phyloP scores from a whole-genome alignment of 2,888 invertebrate species.

The Aspidiotus destructor region DNA sequence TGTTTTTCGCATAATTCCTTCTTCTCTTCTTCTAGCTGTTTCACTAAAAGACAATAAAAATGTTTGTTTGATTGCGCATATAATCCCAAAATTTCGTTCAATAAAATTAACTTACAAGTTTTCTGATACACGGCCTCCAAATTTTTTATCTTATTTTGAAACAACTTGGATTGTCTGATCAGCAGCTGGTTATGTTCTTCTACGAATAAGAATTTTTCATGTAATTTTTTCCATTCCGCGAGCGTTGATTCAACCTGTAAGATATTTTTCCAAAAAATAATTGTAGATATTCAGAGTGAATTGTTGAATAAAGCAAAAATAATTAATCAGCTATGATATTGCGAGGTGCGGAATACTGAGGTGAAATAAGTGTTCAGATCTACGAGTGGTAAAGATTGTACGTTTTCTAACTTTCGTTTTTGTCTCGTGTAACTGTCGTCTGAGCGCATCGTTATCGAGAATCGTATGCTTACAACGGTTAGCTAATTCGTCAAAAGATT shows the following conservation, averaged over 20 bases:
- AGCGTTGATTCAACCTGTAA: slow-evolving; percentile 41
- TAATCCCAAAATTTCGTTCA: too few species aligned
- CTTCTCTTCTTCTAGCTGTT: slow-evolving; percentile 16
- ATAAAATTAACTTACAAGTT: background rate
- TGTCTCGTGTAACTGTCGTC: slow-evolving; percentile 47
- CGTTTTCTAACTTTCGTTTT: slow-evolving; percentile 40
- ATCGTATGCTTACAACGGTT: slow-evolving; percentile 61
- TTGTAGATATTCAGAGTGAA: background rate
- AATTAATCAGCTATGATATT: background rate
- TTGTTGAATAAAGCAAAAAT: background rate
- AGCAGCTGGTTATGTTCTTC: slow-evolving; percentile 46
- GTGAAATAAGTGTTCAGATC: background rate
- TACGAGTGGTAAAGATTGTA: too few species aligned
- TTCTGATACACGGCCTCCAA: slow-evolving; percentile 13
- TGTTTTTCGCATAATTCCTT: slow-evolving; percentile 19
- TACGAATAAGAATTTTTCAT: slow-evolving; percentile 36
- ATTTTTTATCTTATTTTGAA: slow-evolving; percentile 36
- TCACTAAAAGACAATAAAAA: slow-evolving; percentile 6
- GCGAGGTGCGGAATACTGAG: background rate
- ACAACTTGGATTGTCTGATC: slow-evolving; percentile 56
- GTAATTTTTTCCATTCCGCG: slow-evolving; percentile 40
- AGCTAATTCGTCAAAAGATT: slow-evolving; percentile 59
- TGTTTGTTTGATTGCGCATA: too few species aligned
- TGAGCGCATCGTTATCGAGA: slow-evolving; percentile 58
- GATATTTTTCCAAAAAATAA: background rate